phyloP scores from a whole-genome alignment of 2,113 vertebrate genomes.

The Microtus pennsylvanicus region DNA sequence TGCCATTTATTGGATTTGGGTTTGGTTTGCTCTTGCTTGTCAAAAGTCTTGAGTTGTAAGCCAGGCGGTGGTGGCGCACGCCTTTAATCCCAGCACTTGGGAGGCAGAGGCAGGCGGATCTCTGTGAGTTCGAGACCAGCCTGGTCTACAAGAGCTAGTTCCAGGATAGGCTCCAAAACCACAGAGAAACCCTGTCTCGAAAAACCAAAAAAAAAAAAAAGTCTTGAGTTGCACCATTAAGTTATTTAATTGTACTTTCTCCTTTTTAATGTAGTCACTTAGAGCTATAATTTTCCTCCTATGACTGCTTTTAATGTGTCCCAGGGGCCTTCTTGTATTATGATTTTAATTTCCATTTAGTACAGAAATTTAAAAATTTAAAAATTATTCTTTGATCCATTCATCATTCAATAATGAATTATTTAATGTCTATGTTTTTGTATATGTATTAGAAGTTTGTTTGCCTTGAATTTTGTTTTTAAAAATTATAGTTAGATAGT shows the following conservation, averaged over 20 bases:
- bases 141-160: too few species aligned
- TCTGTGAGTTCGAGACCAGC: too few species aligned
- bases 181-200: too few species aligned
- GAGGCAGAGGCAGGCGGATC: too few species aligned
- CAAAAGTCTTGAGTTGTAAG: neutral
- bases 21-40: neutral
- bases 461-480: neutral
- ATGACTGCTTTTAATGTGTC: neutral
- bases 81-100: too few species aligned
- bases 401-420: neutral
- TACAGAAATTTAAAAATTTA: neutral
- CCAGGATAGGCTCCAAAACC: too few species aligned
- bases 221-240: neutral
- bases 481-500: neutral
- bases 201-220: neutral
- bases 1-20: neutral
- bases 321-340: neutral
- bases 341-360: neutral
- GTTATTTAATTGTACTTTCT: neutral
- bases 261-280: neutral
- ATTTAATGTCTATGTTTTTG: neutral
- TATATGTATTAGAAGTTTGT: neutral
- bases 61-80: too few species aligned
- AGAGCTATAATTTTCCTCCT: neutral
- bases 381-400: neutral